Percentiles rank a stretch among this genome's conserved stretches.
phyloP scores from a whole-genome alignment of 2,888 invertebrate genomes.

The Ommatoiulus sabulosus region DNA sequence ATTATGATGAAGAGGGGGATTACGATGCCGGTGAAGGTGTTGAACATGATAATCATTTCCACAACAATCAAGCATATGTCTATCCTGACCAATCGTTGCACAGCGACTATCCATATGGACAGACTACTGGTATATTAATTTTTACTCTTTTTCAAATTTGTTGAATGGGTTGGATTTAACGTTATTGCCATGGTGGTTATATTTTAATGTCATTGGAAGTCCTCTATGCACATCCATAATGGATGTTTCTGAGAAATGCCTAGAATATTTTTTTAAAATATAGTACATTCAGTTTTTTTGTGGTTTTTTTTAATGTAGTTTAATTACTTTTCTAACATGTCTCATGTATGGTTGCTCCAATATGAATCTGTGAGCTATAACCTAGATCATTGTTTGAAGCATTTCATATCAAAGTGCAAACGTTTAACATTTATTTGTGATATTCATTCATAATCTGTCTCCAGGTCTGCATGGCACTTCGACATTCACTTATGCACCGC shows the following conservation, averaged over 20 bases:
- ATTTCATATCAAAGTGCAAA: background rate
- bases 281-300: no score
- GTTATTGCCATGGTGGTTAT: no score
- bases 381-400: no score
- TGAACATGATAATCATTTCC: constrained; percentile 60
- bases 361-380: no score
- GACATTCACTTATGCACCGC: constrained; percentile 58
- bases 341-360: no score
- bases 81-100: constrained; percentile 55
- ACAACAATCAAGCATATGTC: constrained; percentile 60
- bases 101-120: constrained; percentile 59
- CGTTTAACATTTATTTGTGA: background rate
- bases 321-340: no score
- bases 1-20: constrained; percentile 60
- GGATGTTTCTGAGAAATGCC: no score
- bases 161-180: background rate
- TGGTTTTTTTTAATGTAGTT: no score
- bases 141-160: background rate
- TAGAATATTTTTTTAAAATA: no score
- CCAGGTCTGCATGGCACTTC: constrained; percentile 59
- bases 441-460: background rate
- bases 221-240: no score
- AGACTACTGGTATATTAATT: constrained; percentile 56
- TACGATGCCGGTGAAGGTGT: constrained; percentile 60
- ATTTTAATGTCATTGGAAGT: no score